Base-by-base conservation (phyloP, 2,888 invertebrate genomes). In the Brachyptera putata region DNA sequence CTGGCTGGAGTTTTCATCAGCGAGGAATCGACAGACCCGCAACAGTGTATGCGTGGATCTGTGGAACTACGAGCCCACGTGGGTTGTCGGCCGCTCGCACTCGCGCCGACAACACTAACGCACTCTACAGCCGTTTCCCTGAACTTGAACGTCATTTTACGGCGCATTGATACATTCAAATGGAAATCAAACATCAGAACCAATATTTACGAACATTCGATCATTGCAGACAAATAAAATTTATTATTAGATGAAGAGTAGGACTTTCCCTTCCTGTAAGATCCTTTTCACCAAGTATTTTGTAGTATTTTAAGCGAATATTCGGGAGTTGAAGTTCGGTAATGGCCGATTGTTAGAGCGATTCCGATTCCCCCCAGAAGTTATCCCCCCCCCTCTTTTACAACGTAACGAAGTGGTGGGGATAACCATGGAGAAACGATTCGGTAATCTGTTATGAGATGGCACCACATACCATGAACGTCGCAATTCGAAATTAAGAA, bases 151-250 rank as follows among this genome's bases (percentile, higher is more conserved):
- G 36, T 36, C 7, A 18, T 13, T n/a, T 16, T 34, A 30, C 21
- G 18, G 53, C 53, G 53, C 34, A 53, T 34, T 53, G 53, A 53
- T 53, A 53, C 53, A 53, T 53, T 36, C 34, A 53, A 34, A 36
- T n/a, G n/a, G n/a, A n/a, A n/a, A n/a, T n/a, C n/a, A n/a, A n/a
- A n/a, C n/a, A n/a, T n/a, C n/a, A n/a, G n/a, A n/a, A n/a, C n/a
- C n/a, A n/a, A n/a, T n/a, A n/a, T n/a, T n/a, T n/a, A n/a, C n/a
- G n/a, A n/a, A n/a, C n/a, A n/a, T n/a, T n/a, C n/a, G n/a, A n/a
- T n/a, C n/a, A n/a, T n/a, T n/a, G n/a, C n/a, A n/a, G n/a, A n/a
- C n/a, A n/a, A n/a, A n/a, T n/a, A n/a, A n/a, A n/a, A n/a, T n/a
- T n/a, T n/a, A n/a, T n/a, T n/a, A n/a, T n/a, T n/a, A n/a, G n/a